Evolutionary conservation across 2,797 vertebrate species (phyloP).

Genomic region (Bradypodion ventrale): DNA sequence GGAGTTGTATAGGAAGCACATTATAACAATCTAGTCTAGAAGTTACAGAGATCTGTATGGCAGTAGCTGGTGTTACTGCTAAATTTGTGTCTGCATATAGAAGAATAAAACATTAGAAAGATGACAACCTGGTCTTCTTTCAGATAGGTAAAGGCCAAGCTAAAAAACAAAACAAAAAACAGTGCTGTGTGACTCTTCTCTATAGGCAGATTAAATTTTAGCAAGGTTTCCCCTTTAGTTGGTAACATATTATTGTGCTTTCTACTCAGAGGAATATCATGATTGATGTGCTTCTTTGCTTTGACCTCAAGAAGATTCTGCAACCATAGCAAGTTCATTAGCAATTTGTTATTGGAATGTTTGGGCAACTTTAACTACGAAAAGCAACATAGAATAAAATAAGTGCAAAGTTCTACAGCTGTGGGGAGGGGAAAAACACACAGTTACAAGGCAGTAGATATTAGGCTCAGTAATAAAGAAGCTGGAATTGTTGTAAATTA

Average conservation of each 20-base stretch:
- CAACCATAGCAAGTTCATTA: background rate
- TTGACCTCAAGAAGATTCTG: background rate
- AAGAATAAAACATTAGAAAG: background rate
- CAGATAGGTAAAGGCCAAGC: background rate
- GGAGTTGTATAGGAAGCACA: background rate
- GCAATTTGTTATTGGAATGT: background rate
- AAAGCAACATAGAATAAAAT: too few relatives aligned
- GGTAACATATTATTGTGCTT: background rate
- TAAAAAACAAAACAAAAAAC: background rate
- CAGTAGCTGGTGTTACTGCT: background rate
- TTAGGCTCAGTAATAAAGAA: too few relatives aligned
- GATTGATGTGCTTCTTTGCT: background rate
- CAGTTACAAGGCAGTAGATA: too few relatives aligned
- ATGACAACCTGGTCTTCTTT: background rate
- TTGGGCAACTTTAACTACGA: constrained; percentile 16
- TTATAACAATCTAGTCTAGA: background rate
- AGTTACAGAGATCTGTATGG: too few relatives aligned
- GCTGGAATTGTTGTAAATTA: too few relatives aligned
- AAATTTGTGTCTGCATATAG: background rate
- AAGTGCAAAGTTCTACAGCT: too few relatives aligned
- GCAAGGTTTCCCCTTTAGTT: background rate
- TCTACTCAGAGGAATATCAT: background rate
- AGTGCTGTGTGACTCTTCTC: background rate
- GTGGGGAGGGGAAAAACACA: too few relatives aligned
- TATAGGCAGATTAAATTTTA: background rate